Conservation (phyloP, 1,140 invertebrate genomes). For the Agrypnia vestita region DNA sequence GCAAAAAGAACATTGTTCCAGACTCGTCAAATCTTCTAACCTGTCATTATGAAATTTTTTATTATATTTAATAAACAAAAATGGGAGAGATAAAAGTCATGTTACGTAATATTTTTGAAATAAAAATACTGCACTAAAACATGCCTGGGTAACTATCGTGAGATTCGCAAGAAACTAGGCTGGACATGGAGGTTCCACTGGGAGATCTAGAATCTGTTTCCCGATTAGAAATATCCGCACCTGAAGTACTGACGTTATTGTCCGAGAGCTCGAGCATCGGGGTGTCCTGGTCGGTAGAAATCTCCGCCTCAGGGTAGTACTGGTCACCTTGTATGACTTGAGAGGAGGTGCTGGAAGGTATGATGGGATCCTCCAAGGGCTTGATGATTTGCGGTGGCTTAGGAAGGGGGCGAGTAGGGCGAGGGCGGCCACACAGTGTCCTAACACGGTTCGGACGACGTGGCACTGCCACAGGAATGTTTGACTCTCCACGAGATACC, state of each 20-base stretch:
- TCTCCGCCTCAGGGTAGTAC: slow-evolving; percentile 50
- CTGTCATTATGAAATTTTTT: too few relatives aligned
- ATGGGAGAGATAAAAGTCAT: background rate
- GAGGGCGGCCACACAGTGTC: slow-evolving; percentile 13
- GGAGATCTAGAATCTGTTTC: slow-evolving; percentile 49
- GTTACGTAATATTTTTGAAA: background rate
- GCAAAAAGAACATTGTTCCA: too few relatives aligned
- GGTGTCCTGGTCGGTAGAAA: slow-evolving; percentile 47
- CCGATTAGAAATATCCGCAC: slow-evolving; percentile 44
- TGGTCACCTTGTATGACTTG: slow-evolving; percentile 53
- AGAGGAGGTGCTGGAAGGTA: background rate
- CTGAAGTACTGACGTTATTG: slow-evolving; percentile 51
- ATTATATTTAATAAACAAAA: too few relatives aligned
- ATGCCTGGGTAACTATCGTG: slow-evolving; percentile 49
- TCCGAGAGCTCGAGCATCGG: slow-evolving; percentile 57
- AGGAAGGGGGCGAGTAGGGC: slow-evolving; percentile 30
- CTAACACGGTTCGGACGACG: slow-evolving; percentile 35
- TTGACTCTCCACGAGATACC: slow-evolving; percentile 40
- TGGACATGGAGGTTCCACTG: slow-evolving; percentile 51
- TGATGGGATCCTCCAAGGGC: slow-evolving; percentile 2
- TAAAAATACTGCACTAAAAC: slow-evolving; percentile 32
- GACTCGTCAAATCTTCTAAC: too few relatives aligned
- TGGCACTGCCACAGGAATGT: slow-evolving; percentile 42
- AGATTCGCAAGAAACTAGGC: slow-evolving; percentile 47
- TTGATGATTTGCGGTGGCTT: slow-evolving; percentile 46